Conservation (phyloP, 2,888 invertebrate species). For the Holacanthella duospinosa region DNA sequence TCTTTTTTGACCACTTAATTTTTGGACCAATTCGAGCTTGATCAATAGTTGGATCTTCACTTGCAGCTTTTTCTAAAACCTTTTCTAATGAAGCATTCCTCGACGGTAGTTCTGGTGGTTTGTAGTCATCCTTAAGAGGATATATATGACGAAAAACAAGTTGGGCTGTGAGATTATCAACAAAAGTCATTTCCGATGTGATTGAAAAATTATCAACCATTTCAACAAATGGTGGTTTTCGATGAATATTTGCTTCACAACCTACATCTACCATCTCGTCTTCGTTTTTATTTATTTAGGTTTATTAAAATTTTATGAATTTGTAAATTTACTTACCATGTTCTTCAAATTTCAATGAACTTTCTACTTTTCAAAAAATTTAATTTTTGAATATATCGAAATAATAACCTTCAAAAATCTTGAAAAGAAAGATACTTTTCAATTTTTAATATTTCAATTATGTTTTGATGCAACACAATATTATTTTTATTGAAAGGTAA, state of each 20-base stretch:
- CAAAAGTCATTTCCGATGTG: constrained; percentile 24
- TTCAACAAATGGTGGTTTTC: background rate
- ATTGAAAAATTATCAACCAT: constrained; percentile 13
- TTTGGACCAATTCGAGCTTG: constrained; percentile 19
- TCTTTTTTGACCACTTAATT: constrained; percentile 20
- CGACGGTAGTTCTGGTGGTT: constrained; percentile 9
- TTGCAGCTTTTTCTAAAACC: constrained; percentile 14
- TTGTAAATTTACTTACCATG: no score
- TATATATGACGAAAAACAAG: constrained; percentile 22
- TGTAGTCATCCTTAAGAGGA: constrained; percentile 16
- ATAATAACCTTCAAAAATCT: no score
- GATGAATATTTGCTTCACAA: constrained; percentile 21
- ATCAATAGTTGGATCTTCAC: constrained; percentile 19
- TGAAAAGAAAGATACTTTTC: no score
- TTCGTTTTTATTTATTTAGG: no score
- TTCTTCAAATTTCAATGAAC: no score
- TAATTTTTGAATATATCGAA: no score
- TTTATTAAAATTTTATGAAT: no score
- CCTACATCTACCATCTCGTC: constrained; percentile 14
- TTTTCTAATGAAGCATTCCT: constrained; percentile 15
- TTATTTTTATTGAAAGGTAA: no score
- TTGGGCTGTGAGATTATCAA: constrained; percentile 17
- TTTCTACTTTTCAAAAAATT: no score
- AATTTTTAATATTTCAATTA: no score
- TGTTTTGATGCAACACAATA: no score